Conservation (phyloP, 2,113 vertebrate genomes). For the Eulemur macaco region DNA sequence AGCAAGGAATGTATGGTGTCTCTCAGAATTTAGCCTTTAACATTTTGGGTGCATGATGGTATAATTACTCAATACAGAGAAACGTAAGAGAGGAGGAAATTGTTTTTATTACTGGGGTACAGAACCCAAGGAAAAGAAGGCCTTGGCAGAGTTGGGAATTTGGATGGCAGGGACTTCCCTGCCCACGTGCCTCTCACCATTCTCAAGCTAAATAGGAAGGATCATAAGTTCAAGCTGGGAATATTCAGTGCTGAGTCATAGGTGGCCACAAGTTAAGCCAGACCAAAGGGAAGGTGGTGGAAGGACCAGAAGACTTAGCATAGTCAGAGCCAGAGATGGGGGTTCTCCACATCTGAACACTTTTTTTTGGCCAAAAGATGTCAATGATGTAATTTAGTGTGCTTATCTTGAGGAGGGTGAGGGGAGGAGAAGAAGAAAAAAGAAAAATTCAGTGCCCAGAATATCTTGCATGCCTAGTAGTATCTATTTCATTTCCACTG, state of each 20-base stretch:
- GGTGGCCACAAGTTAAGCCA: neutral
- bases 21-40: neutral
- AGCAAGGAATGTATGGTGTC: neutral
- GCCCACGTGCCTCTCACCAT: neutral
- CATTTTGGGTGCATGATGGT: neutral
- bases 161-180: neutral
- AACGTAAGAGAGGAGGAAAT: neutral
- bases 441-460: neutral
- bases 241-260: neutral
- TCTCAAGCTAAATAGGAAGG: conserved; percentile 34
- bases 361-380: neutral
- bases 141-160: neutral
- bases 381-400: neutral
- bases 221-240: neutral
- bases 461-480: neutral
- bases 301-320: neutral
- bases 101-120: neutral
- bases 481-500: conserved; percentile 18
- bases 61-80: neutral
- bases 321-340: neutral
- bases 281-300: neutral
- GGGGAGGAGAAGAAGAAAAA: neutral
- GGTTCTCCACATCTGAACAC: neutral
- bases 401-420: neutral
- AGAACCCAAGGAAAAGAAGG: neutral